Evolutionary conservation across 2,888 invertebrate species (phyloP), one percentile per base, ranked within the genome.

Genomic region (Aphrophora alni): DNA sequence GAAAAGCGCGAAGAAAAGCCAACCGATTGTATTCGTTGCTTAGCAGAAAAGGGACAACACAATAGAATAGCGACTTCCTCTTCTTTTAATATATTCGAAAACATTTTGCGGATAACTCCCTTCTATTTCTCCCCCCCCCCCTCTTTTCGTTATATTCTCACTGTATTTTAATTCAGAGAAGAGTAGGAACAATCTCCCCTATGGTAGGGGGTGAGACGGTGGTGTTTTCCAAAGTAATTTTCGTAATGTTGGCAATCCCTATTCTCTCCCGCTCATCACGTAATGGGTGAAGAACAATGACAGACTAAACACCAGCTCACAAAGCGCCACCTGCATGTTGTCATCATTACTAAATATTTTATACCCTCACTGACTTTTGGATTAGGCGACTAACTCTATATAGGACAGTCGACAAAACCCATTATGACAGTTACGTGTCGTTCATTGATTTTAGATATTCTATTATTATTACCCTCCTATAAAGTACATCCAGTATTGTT

Each of bases 211-310:
- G 68, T 77, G 80, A n/a, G n/a, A n/a, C n/a, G n/a, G n/a, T n/a
- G n/a, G n/a, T n/a, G n/a, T 77, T 80, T 80, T 80, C 24, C 69
- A 70, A 77, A 78, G 81, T 78, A 81, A 81, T 81, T 81, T 78
- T 69, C 77, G 81, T 81, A 81, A 81, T 81, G 81, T 75, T 74
- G 77, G 78, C 38, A 77, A 59, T 59, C 59, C 59, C 59, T 59
- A 59, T 59, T 59, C 59, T 59, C 59, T 74, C 25, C 28, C 38
- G 70, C 71, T 74, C 70, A 77, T 81, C 77, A 77, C 69, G 77
- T 81, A 81, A 81, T 81, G 81, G 77, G 69, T 38, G 33, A 70
- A 68, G 77, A 77, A 77, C 77, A 77, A 77, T 69, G 70, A 17
- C 33, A 0, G 21, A 21, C 77, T 68, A 51, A 44, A 51, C 75